Evolutionary conservation across 2,797 vertebrate species (phyloP).

Genomic region (Strix occidentalis): DNA sequence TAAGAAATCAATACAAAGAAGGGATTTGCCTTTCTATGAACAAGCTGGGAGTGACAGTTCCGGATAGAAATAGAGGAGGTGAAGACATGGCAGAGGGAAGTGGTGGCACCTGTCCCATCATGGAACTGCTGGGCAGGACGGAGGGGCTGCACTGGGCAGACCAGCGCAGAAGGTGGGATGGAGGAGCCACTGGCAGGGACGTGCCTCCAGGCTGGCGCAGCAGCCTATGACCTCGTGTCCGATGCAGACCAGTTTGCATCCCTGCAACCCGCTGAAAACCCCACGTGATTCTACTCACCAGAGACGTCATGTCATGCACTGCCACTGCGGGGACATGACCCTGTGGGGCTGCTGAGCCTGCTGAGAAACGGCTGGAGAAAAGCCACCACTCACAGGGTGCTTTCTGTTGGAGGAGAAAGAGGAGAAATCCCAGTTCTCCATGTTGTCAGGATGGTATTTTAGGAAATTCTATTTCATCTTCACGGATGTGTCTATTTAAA

Average conservation of each 20-base stretch:
- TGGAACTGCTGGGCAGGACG: neutral
- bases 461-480: neutral
- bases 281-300: neutral
- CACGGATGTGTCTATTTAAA: neutral
- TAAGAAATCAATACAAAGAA: neutral
- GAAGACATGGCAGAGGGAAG: neutral
- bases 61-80: neutral
- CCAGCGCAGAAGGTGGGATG: accelerated
- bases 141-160: neutral
- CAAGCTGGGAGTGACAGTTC: neutral
- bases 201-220: neutral
- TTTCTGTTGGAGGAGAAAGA: neutral
- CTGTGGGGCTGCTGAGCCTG: neutral
- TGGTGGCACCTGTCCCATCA: neutral
- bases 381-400: neutral
- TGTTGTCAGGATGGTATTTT: neutral
- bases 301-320: neutral
- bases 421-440: neutral
- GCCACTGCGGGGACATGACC: accelerated
- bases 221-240: neutral
- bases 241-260: neutral
- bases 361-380: neutral
- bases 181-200: neutral
- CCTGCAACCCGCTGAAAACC: neutral
- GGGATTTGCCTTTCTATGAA: neutral